Evolutionary conservation across 2,888 invertebrate species (phyloP).

Genomic region (Drosophila basisetae): DNA sequence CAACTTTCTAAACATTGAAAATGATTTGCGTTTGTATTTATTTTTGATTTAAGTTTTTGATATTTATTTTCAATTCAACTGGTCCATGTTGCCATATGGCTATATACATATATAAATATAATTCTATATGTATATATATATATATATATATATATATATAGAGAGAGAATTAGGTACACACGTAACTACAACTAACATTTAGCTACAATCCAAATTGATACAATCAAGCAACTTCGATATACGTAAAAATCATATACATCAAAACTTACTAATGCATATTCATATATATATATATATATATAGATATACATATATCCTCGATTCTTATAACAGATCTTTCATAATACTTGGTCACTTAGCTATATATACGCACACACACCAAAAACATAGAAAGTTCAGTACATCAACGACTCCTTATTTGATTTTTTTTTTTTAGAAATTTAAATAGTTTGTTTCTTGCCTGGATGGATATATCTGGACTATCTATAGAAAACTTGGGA

Average conservation of each 20-base stretch:
- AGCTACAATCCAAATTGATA: neutral
- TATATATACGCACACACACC: neutral
- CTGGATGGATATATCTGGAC: neutral
- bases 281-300: neutral
- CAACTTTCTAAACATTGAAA: neutral
- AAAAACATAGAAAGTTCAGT: neutral
- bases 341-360: slow-evolving; percentile 1
- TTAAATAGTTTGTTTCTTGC: neutral
- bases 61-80: slow-evolving; percentile 2
- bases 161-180: slow-evolving; percentile 20
- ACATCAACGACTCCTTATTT: neutral
- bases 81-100: neutral
- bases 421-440: neutral
- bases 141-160: neutral
- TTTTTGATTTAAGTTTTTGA: neutral
- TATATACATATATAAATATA: neutral
- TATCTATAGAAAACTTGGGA: neutral
- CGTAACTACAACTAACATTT: slow-evolving; percentile 26
- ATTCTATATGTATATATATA: neutral
- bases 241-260: neutral
- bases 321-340: slow-evolving; percentile 1
- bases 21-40: neutral
- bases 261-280: neutral
- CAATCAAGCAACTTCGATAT: neutral
- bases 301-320: neutral